These are phyloP conservation scores for Cydia amplana DNA, from an alignment of 1,140 invertebrate species.

Conservation along the genomic window DNA sequence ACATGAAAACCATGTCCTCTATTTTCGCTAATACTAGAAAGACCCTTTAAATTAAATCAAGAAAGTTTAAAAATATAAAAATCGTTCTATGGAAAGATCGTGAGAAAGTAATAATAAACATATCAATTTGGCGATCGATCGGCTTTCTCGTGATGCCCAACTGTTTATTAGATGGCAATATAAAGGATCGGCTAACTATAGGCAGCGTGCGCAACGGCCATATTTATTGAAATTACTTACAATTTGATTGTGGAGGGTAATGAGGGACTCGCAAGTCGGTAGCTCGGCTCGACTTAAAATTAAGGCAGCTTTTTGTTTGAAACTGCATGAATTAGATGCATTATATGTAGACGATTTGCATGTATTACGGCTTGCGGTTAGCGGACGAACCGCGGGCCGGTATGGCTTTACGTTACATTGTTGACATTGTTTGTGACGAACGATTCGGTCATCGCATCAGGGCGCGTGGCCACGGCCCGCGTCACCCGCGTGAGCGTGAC, in stretches of 20 bases:
- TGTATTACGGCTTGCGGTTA: slow-evolving; percentile 33
- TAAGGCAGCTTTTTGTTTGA: slow-evolving; percentile 67
- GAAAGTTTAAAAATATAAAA: slow-evolving; percentile 40
- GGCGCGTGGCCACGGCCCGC: not conserved
- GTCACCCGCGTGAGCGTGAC: not conserved
- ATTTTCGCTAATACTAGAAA: not conserved
- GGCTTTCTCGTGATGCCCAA: slow-evolving; percentile 74
- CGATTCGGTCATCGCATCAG: not conserved
- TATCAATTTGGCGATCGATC: slow-evolving; percentile 73
- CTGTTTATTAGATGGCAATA: slow-evolving; percentile 73
- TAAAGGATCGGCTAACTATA: slow-evolving; percentile 64
- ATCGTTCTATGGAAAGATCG: slow-evolving; percentile 60
- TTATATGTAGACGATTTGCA: slow-evolving; percentile 65
- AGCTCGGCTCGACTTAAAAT: slow-evolving; percentile 66
- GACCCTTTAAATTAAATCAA: slow-evolving; percentile 12
- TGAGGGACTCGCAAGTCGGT: slow-evolving; percentile 66
- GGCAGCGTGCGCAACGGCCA: slow-evolving; percentile 51
- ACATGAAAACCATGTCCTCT: not conserved
- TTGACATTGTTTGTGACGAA: slow-evolving; percentile 24
- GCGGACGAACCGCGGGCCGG: not conserved
- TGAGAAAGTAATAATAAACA: slow-evolving; percentile 78
- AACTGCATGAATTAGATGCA: slow-evolving; percentile 67
- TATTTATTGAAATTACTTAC: slow-evolving; percentile 78
- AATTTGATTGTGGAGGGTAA: slow-evolving; percentile 74
- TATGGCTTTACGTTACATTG: slow-evolving; percentile 15